phyloP scores from a whole-genome alignment of 2,113 vertebrate species.

The Malurus cyaneus region DNA sequence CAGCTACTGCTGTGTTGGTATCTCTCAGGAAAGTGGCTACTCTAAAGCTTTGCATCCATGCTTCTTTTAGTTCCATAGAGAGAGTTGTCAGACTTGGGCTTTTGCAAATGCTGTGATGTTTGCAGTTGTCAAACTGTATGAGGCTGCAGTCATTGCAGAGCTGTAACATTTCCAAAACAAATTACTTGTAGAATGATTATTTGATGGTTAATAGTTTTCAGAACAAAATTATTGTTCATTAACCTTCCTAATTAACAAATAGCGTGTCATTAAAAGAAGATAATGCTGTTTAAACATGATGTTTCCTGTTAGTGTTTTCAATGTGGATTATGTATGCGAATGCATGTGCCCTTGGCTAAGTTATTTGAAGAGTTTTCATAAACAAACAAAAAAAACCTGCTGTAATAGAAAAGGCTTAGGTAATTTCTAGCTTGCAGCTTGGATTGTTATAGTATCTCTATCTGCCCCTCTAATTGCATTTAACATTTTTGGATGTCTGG shows the following conservation, averaged over 20 bases:
- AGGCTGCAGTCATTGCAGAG: background rate
- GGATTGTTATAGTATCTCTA: background rate
- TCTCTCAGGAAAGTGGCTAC: background rate
- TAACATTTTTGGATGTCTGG: background rate
- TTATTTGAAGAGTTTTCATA: background rate
- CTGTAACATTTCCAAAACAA: background rate
- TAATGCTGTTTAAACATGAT: background rate
- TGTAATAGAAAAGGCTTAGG: background rate
- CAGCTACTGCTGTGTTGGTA: background rate
- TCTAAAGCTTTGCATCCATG: background rate
- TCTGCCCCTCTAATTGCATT: background rate
- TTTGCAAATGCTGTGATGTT: background rate
- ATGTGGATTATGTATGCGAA: background rate
- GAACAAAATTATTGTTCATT: background rate
- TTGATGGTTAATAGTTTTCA: background rate
- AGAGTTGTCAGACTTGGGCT: background rate
- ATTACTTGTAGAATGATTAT: background rate
- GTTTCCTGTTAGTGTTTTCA: background rate
- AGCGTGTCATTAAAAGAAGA: background rate
- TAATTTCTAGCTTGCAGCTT: background rate
- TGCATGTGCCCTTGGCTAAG: background rate
- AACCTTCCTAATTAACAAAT: background rate
- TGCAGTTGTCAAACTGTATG: background rate
- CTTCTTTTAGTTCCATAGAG: background rate
- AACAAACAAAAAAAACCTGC: background rate